These are phyloP conservation scores for Perognathus longimembris DNA, from an alignment of 2,113 vertebrate species.

Conservation along the genomic window DNA sequence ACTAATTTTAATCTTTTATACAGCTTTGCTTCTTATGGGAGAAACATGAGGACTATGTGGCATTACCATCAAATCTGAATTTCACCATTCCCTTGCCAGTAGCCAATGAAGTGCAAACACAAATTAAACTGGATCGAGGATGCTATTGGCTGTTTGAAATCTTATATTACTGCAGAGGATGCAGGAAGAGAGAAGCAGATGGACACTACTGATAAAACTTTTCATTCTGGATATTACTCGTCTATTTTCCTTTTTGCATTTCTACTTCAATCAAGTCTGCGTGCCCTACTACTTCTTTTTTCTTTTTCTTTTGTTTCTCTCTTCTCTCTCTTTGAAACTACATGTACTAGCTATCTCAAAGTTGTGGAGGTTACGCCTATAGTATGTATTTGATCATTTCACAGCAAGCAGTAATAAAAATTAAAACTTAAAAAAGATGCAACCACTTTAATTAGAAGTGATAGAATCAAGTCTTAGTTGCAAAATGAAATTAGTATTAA, in stretches of 20 bases:
- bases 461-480: too few relatives aligned
- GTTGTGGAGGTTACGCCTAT: conserved; percentile 55
- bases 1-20: conserved; percentile 82
- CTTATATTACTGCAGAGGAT: conserved; percentile 83
- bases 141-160: conserved; percentile 84
- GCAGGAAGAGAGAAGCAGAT: conserved; percentile 85
- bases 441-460: too few relatives aligned
- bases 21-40: conserved; percentile 76
- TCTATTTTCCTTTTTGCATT: conserved; percentile 85
- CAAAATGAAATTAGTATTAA: too few relatives aligned
- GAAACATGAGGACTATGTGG: conserved; percentile 71
- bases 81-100: conserved; percentile 81
- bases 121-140: conserved; percentile 81
- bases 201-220: conserved; percentile 84
- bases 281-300: conserved; percentile 72
- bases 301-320: conserved; percentile 31
- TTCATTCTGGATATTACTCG: conserved; percentile 87
- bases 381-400: conserved; percentile 45
- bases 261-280: conserved; percentile 79
- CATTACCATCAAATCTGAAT: conserved; percentile 78
- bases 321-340: conserved; percentile 72
- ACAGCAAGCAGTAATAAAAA: conserved; percentile 54
- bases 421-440: too few relatives aligned
- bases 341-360: conserved; percentile 68
- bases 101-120: conserved; percentile 81